These are phyloP conservation scores for Glaucomys volans DNA, from an alignment of 2,113 vertebrate species.

Conservation along the genomic window DNA sequence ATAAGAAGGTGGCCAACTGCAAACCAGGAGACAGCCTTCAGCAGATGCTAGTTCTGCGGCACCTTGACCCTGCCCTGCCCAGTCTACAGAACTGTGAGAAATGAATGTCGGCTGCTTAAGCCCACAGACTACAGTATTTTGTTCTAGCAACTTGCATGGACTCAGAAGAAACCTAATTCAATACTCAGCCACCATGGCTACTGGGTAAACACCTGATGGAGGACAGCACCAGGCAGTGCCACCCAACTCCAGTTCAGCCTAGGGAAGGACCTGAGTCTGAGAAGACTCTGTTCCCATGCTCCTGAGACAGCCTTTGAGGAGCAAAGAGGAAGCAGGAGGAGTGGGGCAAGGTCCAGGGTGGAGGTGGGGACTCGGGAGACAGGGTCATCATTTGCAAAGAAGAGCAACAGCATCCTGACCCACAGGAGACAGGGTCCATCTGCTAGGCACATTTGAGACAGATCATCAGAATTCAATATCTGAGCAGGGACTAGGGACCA, in stretches of 20 bases:
- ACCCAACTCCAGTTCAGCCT: neutral
- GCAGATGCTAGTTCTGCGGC: too few species aligned
- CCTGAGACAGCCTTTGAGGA: neutral
- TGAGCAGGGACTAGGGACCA: neutral
- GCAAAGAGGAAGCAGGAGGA: neutral
- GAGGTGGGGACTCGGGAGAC: neutral
- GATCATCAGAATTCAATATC: neutral
- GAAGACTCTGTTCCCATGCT: neutral
- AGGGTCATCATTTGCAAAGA: too few species aligned
- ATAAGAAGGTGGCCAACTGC: neutral
- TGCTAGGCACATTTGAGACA: neutral
- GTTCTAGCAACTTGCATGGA: neutral
- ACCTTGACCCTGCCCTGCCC: neutral
- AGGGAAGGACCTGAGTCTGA: neutral
- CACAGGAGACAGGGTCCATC: neutral
- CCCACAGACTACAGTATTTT: neutral
- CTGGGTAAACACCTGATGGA: neutral
- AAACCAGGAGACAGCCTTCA: neutral
- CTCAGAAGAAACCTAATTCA: neutral
- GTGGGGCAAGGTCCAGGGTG: rapidly evolving
- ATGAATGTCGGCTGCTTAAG: neutral
- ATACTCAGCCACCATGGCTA: neutral
- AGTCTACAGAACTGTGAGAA: neutral
- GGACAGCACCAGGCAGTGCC: neutral
- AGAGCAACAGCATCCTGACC: neutral